Conservation (phyloP, 1,140 invertebrate species). For the Drosophila rufa region DNA sequence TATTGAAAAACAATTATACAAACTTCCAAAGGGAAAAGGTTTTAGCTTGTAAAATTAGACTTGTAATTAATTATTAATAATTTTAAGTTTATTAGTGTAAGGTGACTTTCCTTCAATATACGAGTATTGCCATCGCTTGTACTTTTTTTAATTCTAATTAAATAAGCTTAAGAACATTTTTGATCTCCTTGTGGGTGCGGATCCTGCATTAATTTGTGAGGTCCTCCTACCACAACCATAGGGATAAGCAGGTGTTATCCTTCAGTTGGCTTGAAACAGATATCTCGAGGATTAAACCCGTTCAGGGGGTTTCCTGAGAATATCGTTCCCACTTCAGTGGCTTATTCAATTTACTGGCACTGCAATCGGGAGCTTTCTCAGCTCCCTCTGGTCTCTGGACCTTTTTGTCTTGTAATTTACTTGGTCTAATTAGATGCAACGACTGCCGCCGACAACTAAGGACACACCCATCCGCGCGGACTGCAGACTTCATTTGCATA, state of each 20-base stretch:
- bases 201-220: too few species aligned
- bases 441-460: constrained; percentile 53
- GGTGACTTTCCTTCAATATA: not conserved
- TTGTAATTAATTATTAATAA: not conserved
- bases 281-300: not conserved
- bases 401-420: constrained; percentile 44
- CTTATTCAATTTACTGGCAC: constrained; percentile 39
- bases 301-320: not conserved
- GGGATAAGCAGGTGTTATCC: not conserved
- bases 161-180: not conserved
- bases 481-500: constrained; percentile 64
- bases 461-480: constrained; percentile 20
- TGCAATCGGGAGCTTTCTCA: constrained; percentile 15
- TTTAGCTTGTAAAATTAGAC: too few species aligned
- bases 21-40: too few species aligned
- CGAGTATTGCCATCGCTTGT: too few species aligned
- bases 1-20: not conserved
- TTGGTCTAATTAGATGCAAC: constrained; percentile 64
- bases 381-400: constrained; percentile 6
- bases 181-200: too few species aligned
- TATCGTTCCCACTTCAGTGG: constrained; percentile 10
- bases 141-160: not conserved
- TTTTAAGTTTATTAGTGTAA: not conserved
- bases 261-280: not conserved
- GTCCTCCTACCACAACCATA: not conserved